Percentiles rank a stretch among this genome's conserved stretches.
phyloP scores from a whole-genome alignment of 2,113 vertebrate genomes.

The Columbina picui region DNA sequence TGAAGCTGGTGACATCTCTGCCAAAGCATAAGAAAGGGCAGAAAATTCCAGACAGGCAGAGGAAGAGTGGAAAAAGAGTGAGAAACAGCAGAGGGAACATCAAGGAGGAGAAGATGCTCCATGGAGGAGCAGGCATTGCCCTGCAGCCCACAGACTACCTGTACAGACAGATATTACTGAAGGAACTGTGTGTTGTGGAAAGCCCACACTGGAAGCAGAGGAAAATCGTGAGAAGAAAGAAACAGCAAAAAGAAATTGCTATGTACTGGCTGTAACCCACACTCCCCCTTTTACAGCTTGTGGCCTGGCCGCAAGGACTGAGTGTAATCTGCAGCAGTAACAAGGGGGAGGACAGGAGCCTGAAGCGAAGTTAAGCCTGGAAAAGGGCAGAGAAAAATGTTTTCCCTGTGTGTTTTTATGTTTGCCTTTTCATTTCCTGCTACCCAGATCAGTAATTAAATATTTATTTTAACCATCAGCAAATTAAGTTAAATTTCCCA shows the following conservation, averaged over 20 bases:
- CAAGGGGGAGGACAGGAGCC: not conserved
- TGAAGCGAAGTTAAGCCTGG: not conserved
- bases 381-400: not conserved
- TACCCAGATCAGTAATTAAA: not conserved
- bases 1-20: not conserved
- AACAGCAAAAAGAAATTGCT: not conserved
- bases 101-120: not conserved
- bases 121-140: not conserved
- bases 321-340: not conserved
- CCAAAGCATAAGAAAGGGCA: not conserved
- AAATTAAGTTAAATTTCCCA: not conserved
- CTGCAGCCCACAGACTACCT: not conserved
- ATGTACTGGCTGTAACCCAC: not conserved
- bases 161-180: not conserved
- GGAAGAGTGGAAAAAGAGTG: not conserved
- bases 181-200: not conserved
- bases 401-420: not conserved
- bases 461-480: not conserved
- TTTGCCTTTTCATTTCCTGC: not conserved
- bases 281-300: not conserved
- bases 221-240: not conserved
- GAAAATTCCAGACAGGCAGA: not conserved
- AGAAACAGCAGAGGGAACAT: not conserved
- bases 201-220: not conserved
- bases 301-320: not conserved